These are phyloP conservation scores for Pollicipes pollicipes DNA, from an alignment of 1,140 invertebrate genomes.

Conservation along the genomic window DNA sequence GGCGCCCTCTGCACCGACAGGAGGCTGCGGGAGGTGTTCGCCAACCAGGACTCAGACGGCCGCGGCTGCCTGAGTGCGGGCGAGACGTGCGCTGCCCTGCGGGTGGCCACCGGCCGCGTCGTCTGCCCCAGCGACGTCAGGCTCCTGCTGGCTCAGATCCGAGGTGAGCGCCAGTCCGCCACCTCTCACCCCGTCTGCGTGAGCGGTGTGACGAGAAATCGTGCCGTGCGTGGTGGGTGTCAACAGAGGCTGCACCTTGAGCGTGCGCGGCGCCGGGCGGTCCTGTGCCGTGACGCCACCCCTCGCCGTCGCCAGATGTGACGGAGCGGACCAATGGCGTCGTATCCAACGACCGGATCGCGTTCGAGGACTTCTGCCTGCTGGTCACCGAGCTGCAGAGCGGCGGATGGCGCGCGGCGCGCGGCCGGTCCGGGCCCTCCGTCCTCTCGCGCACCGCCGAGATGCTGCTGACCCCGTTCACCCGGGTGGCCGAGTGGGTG, in stretches of 20 bases:
- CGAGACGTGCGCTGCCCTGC: slow-evolving; percentile 41
- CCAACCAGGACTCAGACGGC: slow-evolving; percentile 37
- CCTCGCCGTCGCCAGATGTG: no score
- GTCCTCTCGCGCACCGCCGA: neutral
- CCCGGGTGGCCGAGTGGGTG: neutral
- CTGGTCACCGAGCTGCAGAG: neutral
- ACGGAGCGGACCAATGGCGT: neutral
- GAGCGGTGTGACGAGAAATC: no score
- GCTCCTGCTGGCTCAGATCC: neutral
- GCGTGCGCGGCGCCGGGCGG: no score
- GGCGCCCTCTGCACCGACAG: no score
- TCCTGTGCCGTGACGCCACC: no score
- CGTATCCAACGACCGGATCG: neutral
- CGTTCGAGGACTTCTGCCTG: neutral
- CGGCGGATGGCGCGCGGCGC: no score
- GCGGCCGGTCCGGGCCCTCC: neutral
- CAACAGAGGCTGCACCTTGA: no score
- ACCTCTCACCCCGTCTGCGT: no score
- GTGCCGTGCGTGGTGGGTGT: no score
- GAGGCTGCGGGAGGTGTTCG: slow-evolving; percentile 43
- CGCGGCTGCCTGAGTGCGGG: slow-evolving; percentile 32
- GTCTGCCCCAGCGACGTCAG: slow-evolving; percentile 31
- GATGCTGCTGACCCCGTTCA: neutral
- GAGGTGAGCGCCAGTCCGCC: no score
- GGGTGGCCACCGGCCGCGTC: slow-evolving; percentile 37